A percentile compares a stretch with the other conserved stretches of the same genome.
Conservation (phyloP, 2,888 invertebrate species). For the Orchesellides sinensis region DNA sequence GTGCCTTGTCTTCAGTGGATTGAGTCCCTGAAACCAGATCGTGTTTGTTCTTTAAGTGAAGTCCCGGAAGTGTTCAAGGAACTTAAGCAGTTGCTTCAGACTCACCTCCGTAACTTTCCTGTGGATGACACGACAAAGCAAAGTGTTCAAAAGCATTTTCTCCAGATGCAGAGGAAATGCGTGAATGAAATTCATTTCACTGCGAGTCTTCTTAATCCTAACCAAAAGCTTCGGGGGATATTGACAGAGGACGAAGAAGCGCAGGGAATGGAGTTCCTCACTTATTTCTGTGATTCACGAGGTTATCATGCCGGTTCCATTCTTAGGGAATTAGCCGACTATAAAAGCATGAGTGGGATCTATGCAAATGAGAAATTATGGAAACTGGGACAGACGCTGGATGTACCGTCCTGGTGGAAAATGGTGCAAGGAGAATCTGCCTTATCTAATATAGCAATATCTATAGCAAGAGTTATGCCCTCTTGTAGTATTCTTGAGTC, state of each 20-base stretch:
- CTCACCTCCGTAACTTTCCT: conserved; percentile 52
- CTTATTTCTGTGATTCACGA: conserved; percentile 56
- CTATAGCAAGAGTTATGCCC: conserved; percentile 40
- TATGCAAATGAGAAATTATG: conserved; percentile 47
- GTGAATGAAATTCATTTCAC: conserved; percentile 64
- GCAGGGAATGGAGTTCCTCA: conserved; percentile 53
- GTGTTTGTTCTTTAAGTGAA: conserved; percentile 43
- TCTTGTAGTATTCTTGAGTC: conserved; percentile 41
- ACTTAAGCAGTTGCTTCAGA: conserved; percentile 43
- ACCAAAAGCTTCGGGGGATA: conserved; percentile 39
- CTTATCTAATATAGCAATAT: conserved; percentile 54
- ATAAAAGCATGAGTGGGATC: conserved; percentile 47
- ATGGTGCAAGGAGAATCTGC: conserved; percentile 52
- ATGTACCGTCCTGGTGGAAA: conserved; percentile 58
- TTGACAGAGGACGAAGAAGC: conserved; percentile 59
- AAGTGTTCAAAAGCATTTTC: conserved; percentile 51
- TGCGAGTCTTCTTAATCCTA: conserved; percentile 60
- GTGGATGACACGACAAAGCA: conserved; percentile 50
- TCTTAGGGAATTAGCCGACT: conserved; percentile 59
- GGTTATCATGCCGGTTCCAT: conserved; percentile 55
- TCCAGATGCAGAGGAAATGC: conserved; percentile 51
- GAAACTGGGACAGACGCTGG: conserved; percentile 52
- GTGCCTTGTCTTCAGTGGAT: conserved; percentile 68
- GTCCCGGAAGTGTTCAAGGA: conserved; percentile 63
- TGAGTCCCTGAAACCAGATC: conserved; percentile 49